Percentiles rank a stretch among this genome's conserved stretches.
Evolutionary conservation across 2,113 vertebrate species (phyloP).

Genomic region (Actinemys pallida): DNA sequence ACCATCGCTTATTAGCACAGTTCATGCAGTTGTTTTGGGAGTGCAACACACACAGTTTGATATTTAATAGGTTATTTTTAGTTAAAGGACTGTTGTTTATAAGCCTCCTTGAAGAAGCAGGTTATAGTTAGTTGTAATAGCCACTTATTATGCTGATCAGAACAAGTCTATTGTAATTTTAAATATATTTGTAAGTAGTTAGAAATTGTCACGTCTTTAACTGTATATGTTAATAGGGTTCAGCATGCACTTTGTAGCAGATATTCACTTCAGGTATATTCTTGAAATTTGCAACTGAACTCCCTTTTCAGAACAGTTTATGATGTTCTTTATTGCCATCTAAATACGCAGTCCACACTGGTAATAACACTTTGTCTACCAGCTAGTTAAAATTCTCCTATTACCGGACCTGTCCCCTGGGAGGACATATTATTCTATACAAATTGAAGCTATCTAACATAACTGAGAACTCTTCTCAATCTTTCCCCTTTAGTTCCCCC

Average conservation of each 20-base stretch:
- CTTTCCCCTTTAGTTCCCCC: conserved; percentile 16
- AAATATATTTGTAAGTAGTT: not conserved
- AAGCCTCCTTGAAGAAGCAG: not conserved
- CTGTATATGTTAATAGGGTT: not conserved
- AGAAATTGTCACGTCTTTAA: not conserved
- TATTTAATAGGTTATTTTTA: not conserved
- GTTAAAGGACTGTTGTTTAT: not conserved
- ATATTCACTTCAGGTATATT: not conserved
- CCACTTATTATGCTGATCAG: not conserved
- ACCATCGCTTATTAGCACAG: too few species aligned
- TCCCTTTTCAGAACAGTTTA: not conserved
- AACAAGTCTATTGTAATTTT: not conserved
- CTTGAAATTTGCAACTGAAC: not conserved
- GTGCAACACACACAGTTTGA: not conserved
- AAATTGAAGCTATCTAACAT: conserved; percentile 22
- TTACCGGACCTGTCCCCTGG: not conserved
- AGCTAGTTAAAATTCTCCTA: conserved; percentile 47
- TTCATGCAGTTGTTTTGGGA: not conserved
- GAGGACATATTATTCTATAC: conserved; percentile 30
- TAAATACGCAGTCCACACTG: not conserved
- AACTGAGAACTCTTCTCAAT: conserved; percentile 44
- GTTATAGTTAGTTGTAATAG: not conserved
- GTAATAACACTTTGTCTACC: not conserved
- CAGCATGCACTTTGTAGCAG: not conserved
- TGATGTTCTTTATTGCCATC: not conserved